Evolutionary conservation across 2,797 vertebrate genomes (phyloP).

Genomic region (Scolopax rusticola): DNA sequence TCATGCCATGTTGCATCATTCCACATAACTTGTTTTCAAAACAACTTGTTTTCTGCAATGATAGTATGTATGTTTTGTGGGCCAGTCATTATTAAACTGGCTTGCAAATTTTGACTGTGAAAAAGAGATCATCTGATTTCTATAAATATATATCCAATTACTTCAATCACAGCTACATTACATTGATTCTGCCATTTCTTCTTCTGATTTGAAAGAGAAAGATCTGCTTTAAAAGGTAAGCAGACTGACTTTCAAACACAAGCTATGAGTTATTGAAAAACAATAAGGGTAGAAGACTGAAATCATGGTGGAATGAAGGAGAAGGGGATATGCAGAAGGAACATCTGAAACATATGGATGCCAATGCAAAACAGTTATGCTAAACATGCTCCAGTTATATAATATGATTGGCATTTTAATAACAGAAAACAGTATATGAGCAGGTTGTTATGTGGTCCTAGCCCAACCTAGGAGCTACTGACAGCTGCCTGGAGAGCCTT

Average conservation of each 20-base stretch:
- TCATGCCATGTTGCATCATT: neutral
- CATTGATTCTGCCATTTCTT: conserved; percentile 19
- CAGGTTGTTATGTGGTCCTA: neutral
- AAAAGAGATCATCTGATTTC: conserved; percentile 16
- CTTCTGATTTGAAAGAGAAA: conserved; percentile 51
- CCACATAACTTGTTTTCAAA: neutral
- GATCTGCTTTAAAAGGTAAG: conserved; percentile 57
- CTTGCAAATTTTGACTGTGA: neutral
- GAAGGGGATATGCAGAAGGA: neutral
- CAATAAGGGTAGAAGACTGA: neutral
- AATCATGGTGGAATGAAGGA: neutral
- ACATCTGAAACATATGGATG: neutral
- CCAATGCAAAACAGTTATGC: neutral
- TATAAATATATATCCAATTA: conserved; percentile 10
- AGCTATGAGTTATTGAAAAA: neutral
- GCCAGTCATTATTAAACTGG: neutral
- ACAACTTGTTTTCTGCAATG: neutral
- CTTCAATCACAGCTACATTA: neutral
- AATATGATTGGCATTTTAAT: conserved; percentile 2
- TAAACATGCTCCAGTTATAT: neutral
- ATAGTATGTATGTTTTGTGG: neutral
- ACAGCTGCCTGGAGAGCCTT: neutral
- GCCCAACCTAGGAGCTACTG: neutral
- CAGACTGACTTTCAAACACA: conserved; percentile 37
- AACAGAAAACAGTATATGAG: neutral